phyloP scores from a whole-genome alignment of 2,797 vertebrate genomes.

The Myiothlypis coronata region DNA sequence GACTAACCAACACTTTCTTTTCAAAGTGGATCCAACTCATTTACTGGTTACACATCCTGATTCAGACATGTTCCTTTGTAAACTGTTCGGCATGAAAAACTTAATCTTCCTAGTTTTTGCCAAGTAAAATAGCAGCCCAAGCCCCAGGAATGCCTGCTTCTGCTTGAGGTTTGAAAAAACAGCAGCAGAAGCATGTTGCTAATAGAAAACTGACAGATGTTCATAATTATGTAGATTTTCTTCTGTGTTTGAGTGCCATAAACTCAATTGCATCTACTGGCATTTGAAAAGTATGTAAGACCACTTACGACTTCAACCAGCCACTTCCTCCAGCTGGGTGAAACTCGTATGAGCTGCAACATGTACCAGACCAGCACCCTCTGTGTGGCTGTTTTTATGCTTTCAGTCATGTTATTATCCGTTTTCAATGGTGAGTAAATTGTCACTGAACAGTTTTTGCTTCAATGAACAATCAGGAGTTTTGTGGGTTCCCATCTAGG shows the following conservation, averaged over 20 bases:
- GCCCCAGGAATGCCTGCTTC: neutral
- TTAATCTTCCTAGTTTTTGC: neutral
- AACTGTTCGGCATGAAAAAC: neutral
- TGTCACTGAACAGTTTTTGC: neutral
- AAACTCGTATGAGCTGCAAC: neutral
- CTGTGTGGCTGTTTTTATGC: neutral
- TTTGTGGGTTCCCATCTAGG: neutral
- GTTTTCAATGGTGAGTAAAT: neutral
- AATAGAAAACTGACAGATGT: neutral
- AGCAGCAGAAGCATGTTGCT: neutral
- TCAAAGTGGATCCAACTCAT: neutral
- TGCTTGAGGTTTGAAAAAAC: neutral
- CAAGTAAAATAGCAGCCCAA: neutral
- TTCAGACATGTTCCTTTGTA: neutral
- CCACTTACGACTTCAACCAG: neutral
- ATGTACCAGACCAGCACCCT: neutral
- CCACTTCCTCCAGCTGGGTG: neutral
- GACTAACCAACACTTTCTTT: neutral
- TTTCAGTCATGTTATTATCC: neutral
- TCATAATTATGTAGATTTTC: neutral
- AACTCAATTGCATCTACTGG: neutral
- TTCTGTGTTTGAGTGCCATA: neutral
- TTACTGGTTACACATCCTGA: neutral
- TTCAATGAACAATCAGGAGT: neutral
- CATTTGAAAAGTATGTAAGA: neutral